These are phyloP conservation scores for Scalopus aquaticus DNA, from an alignment of 2,113 vertebrate species.

Conservation along the genomic window DNA sequence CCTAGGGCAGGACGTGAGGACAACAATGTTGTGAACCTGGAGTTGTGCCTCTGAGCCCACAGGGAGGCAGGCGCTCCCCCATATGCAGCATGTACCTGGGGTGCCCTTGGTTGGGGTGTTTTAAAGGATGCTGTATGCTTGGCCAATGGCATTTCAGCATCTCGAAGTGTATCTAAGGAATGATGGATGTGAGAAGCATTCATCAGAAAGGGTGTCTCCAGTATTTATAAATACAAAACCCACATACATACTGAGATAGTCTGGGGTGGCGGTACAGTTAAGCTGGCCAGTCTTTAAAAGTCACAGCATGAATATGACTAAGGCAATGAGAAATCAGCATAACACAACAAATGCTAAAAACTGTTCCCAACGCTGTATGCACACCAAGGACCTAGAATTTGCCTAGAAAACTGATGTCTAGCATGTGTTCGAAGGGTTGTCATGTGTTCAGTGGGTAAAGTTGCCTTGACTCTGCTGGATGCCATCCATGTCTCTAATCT, in stretches of 20 bases:
- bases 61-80: no score
- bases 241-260: no score
- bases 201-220: not conserved
- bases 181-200: not conserved
- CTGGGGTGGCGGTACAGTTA: not conserved
- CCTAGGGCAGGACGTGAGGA: not conserved
- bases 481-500: not conserved
- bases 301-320: not conserved
- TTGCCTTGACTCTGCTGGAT: not conserved
- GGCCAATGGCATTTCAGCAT: not conserved
- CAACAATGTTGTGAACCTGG: no score
- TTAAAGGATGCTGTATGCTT: not conserved
- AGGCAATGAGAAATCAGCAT: fast-evolving
- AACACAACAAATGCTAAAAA: fast-evolving
- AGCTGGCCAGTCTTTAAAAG: not conserved
- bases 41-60: not conserved
- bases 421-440: fast-evolving
- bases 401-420: not conserved
- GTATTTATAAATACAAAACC: not conserved
- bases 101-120: not conserved
- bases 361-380: fast-evolving
- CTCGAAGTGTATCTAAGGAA: not conserved
- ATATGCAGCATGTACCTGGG: fast-evolving
- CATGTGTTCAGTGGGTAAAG: fast-evolving
- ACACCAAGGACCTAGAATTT: fast-evolving